Base-by-base conservation (phyloP, 2,113 vertebrate genomes). In the Fukomys damarensis region DNA sequence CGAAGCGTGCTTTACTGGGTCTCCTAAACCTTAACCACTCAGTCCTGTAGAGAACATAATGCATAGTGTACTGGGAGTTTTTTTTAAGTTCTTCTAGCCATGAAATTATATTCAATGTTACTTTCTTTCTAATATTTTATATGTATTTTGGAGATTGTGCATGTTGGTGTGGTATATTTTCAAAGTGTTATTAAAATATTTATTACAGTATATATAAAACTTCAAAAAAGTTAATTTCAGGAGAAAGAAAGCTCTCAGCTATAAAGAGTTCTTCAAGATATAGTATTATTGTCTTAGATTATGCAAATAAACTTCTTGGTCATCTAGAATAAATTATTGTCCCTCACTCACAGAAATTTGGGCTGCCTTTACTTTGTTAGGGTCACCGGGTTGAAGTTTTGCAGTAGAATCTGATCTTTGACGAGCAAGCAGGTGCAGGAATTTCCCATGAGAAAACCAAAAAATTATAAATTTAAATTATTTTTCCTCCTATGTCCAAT, bases 281-380 rank as follows among this genome's bases (percentile, higher is more conserved):
- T 4, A 30, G 30, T 79, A 41, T 1, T 82, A 7, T 77, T 35
- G 59, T 32, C 58, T 91, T 14, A 49, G 58, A 66, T 83, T 68
- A 92, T 58, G 46, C 30, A 82, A 83, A 87, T 76, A 77, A 61
- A 70, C 30, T 72, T 91, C 17, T 89, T 92, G 80, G 94, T 59
- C 74, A 24, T 93, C 54, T 87, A 46, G 30, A 86, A 65, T 49
- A 70, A 92, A 70, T 61, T 70, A 92, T 41, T 93, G 54, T 88
- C 61, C 72, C 43, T 35, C 11, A 38, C n/a, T 66, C 58, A 49
- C 22, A 77, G 86, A 77, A 65, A 65, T 80, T 93, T 70, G 88
- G 61, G 85, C 24, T 81, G 58, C 28, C 35, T 94, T 93, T 88
- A 80, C 24, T 77, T 94, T 97, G 84, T 86, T 52, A 12, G 61